Evolutionary conservation across 2,888 invertebrate genomes (phyloP).

Genomic region (Heliconius ismenius): DNA sequence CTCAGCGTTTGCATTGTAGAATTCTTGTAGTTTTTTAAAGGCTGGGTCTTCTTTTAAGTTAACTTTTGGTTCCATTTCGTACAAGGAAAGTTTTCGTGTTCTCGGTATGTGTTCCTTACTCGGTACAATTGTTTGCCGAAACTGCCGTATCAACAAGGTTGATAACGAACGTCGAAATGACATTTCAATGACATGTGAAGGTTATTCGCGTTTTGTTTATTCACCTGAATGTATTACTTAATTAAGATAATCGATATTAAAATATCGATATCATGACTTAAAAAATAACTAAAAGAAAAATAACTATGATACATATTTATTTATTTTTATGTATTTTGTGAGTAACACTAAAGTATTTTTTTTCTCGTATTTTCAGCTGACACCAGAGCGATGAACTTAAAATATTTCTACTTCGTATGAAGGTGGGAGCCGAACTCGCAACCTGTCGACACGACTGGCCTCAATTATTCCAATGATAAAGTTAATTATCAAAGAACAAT

Average conservation of each 20-base stretch:
- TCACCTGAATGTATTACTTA: not conserved
- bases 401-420: too few relatives aligned
- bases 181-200: slow-evolving; percentile 78
- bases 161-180: slow-evolving; percentile 75
- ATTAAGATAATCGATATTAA: not conserved
- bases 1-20: slow-evolving; percentile 86
- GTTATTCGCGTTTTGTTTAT: slow-evolving; percentile 67
- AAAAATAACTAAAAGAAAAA: not conserved
- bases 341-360: too few relatives aligned
- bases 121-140: slow-evolving; percentile 50
- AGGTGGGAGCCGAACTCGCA: too few relatives aligned
- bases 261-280: not conserved
- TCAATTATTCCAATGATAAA: too few relatives aligned
- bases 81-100: slow-evolving; percentile 53
- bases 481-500: too few relatives aligned
- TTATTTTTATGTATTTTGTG: too few relatives aligned
- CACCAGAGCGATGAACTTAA: too few relatives aligned
- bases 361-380: too few relatives aligned
- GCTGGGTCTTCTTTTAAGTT: slow-evolving; percentile 82
- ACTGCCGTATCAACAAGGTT: slow-evolving; percentile 56
- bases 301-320: not conserved
- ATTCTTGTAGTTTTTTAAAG: slow-evolving; percentile 88
- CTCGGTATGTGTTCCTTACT: slow-evolving; percentile 26
- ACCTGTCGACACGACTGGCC: too few relatives aligned
- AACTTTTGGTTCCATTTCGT: slow-evolving; percentile 73